Base-by-base conservation (phyloP, 2,113 vertebrate genomes). In the Athene cunicularia region DNA sequence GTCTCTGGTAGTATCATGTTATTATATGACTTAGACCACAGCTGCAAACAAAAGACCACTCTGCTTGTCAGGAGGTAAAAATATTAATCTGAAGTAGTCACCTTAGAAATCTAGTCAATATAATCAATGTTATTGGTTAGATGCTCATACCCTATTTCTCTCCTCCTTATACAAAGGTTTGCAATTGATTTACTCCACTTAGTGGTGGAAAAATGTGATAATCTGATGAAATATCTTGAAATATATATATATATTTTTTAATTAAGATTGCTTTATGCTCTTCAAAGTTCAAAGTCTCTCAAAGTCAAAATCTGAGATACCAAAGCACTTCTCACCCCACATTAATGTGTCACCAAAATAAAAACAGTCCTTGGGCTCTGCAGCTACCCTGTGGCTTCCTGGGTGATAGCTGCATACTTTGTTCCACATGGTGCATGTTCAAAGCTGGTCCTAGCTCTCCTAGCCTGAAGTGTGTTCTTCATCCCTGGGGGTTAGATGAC, bases 351-450 rank as follows among this genome's bases (percentile, higher is more conserved):
- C 20, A 71, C 3, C 8, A 37, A 66, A 86, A 81, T 30, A 49
- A 70, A 89, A 70, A 2, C 3, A 32, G 3, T 62, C 11, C 3
- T 20, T 45, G 35, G 17, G 6, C 12, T 58, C 60, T 59, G 32
- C 32, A 77, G 24, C 30, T 47, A 22, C 11, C 8, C 14, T 2
- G 7, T 27, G 47, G 28, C 33, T 80, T 80, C n/a, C 27, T 75
- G 39, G 22, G 6, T 33, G 23, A 41, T 33, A 68, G 17, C 1
- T 72, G 13, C 13, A 9, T 53, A 50, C 6, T 81, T 72, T 18
- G 11, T 23, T 88, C 52, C 43, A 13, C 5, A 8, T 0, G 1
- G 11, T 22, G 5, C 2, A 1, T 17, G 3, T 75, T 67, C 62
- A 37, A 81, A 90, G 47, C 6, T n/a, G 55, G 12, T 59, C 39